A percentile compares a stretch with the other conserved stretches of the same genome.
Evolutionary conservation across 2,888 invertebrate species (phyloP).

Genomic region (Limenitis arthemis): DNA sequence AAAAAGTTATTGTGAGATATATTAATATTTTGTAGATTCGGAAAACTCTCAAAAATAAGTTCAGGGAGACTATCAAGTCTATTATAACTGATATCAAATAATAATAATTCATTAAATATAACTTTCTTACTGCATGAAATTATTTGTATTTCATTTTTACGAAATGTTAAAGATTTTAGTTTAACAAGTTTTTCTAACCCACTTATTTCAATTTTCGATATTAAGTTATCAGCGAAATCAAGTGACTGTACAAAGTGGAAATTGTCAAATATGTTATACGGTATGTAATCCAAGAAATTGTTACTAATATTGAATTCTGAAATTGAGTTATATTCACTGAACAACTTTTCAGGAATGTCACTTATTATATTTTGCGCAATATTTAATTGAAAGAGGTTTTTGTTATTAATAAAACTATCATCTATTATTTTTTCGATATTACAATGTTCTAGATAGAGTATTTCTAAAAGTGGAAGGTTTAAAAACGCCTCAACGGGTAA

Average conservation of each 20-base stretch:
- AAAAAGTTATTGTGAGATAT: constrained; percentile 58
- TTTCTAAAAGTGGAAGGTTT: constrained; percentile 83
- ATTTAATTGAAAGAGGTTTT: constrained; percentile 80
- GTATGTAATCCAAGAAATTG: constrained; percentile 82
- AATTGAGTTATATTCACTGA: constrained; percentile 77
- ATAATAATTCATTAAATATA: constrained; percentile 45
- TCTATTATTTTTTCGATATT: constrained; percentile 78
- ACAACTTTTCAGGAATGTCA: constrained; percentile 76
- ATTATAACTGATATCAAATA: constrained; percentile 58
- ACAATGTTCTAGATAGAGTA: constrained; percentile 79
- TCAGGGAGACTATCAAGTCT: constrained; percentile 47
- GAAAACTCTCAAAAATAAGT: constrained; percentile 54
- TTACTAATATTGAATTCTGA: constrained; percentile 82
- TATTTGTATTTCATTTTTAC: constrained; percentile 58
- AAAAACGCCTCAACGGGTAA: constrained; percentile 79
- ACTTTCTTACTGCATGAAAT: constrained; percentile 51
- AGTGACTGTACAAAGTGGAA: constrained; percentile 81
- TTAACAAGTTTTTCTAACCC: constrained; percentile 52
- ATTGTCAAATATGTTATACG: constrained; percentile 83
- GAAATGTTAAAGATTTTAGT: constrained; percentile 52
- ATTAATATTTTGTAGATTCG: constrained; percentile 58
- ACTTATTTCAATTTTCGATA: constrained; percentile 80
- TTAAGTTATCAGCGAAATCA: constrained; percentile 77
- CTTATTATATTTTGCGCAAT: constrained; percentile 80
- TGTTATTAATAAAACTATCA: constrained; percentile 81